A percentile compares a stretch with the other conserved stretches of the same genome.
Evolutionary conservation across 2,113 vertebrate species (phyloP).

Genomic region (Xiphophorus hellerii): DNA sequence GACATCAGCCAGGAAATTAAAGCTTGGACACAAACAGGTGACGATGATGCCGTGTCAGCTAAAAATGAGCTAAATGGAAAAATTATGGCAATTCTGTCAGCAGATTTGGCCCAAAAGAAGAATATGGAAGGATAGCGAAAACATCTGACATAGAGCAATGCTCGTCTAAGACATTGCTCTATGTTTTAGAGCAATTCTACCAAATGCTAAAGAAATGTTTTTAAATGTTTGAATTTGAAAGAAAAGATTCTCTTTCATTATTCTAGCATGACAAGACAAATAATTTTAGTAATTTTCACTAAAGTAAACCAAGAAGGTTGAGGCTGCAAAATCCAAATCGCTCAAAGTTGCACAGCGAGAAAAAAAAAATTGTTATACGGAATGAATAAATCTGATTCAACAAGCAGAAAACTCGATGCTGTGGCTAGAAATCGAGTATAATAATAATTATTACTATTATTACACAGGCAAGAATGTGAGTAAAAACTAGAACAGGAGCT

Average conservation of each 20-base stretch:
- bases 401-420: not conserved
- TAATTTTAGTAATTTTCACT: too few relatives aligned
- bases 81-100: not conserved
- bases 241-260: not conserved
- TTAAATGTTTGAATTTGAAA: too few relatives aligned
- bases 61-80: not conserved
- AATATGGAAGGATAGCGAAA: not conserved
- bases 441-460: too few relatives aligned
- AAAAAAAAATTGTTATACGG: not conserved
- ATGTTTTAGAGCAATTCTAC: not conserved
- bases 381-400: not conserved
- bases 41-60: too few relatives aligned
- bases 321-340: too few relatives aligned
- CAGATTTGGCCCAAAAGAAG: not conserved
- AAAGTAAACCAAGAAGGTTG: too few relatives aligned
- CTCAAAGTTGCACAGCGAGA: too few relatives aligned
- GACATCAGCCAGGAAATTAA: too few relatives aligned
- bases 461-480: not conserved
- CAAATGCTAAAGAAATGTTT: too few relatives aligned
- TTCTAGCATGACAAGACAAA: not conserved
- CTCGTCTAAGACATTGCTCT: too few relatives aligned
- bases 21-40: too few relatives aligned
- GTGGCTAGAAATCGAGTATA: too few relatives aligned
- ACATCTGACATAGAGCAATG: not conserved
- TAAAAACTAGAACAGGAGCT: conserved; percentile 1